Evolutionary conservation across 2,888 invertebrate genomes (phyloP).

Genomic region (Zaprionus lineosus): DNA sequence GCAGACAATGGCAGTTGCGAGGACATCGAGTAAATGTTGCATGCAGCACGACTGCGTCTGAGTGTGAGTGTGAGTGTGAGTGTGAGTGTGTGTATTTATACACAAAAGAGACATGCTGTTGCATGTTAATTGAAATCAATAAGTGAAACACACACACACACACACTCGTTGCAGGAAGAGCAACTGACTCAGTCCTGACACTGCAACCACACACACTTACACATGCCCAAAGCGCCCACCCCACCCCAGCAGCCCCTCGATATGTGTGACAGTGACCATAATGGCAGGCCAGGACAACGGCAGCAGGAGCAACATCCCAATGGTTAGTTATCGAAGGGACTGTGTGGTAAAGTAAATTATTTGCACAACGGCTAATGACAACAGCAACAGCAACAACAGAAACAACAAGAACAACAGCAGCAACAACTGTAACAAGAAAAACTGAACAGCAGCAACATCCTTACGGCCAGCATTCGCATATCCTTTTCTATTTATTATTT

Average conservation of each 20-base stretch:
- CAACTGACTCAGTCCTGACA: no score
- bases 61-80: slow-evolving; percentile 7
- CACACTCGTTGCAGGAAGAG: not conserved
- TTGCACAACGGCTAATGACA: slow-evolving; percentile 78
- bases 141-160: slow-evolving; percentile 61
- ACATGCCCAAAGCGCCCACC: not conserved
- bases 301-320: slow-evolving; percentile 67
- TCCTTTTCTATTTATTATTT: slow-evolving; percentile 71
- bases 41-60: slow-evolving; percentile 37
- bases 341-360: slow-evolving; percentile 79
- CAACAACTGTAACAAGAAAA: slow-evolving; percentile 10
- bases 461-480: slow-evolving; percentile 47
- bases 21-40: slow-evolving; percentile 55
- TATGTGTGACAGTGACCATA: slow-evolving; percentile 55
- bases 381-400: slow-evolving; percentile 48
- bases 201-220: slow-evolving; percentile 13
- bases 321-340: slow-evolving; percentile 77
- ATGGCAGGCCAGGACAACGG: slow-evolving; percentile 48
- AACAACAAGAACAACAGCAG: slow-evolving; percentile 11
- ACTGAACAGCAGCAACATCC: slow-evolving; percentile 28
- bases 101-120: slow-evolving; percentile 75
- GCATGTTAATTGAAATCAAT: slow-evolving; percentile 79
- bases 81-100: slow-evolving; percentile 34
- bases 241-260: slow-evolving; percentile 35
- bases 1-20: slow-evolving; percentile 34